Percentiles rank a stretch among this genome's conserved stretches.
These are phyloP conservation scores for Solea senegalensis DNA, from an alignment of 2,113 vertebrate species.

Conservation along the genomic window DNA sequence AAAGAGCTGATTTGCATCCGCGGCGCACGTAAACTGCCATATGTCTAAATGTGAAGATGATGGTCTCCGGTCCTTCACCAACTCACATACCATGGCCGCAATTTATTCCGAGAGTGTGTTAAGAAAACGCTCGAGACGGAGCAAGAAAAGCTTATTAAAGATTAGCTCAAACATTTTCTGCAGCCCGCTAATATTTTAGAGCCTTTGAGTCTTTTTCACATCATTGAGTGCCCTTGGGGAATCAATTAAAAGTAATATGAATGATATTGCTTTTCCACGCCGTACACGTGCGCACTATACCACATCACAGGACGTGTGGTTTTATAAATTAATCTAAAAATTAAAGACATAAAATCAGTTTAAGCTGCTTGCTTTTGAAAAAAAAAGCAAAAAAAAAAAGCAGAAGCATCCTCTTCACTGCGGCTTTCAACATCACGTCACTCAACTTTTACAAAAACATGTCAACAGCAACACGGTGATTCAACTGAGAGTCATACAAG, in stretches of 20 bases:
- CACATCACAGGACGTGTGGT: constrained; percentile 69
- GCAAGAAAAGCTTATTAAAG: constrained; percentile 32
- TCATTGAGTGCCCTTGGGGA: constrained; percentile 70
- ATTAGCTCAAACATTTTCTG: constrained; percentile 49
- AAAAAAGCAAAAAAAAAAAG: constrained; percentile 38
- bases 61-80: background rate
- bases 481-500: constrained; percentile 14
- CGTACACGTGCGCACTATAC: constrained; percentile 62
- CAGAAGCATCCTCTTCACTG: constrained; percentile 33
- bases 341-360: constrained; percentile 67
- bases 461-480: constrained; percentile 8
- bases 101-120: background rate
- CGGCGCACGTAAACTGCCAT: background rate
- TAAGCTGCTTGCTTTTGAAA: constrained; percentile 64
- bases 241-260: constrained; percentile 81
- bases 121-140: background rate
- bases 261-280: constrained; percentile 70
- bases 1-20: constrained; percentile 31
- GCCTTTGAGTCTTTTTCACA: constrained; percentile 57
- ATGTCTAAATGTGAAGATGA: constrained; percentile 6
- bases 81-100: background rate
- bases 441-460: constrained; percentile 5
- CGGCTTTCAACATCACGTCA: constrained; percentile 24
- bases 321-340: constrained; percentile 77
- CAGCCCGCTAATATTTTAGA: constrained; percentile 57